phyloP scores from a whole-genome alignment of 2,797 vertebrate genomes.

The Eulemur coronatus region DNA sequence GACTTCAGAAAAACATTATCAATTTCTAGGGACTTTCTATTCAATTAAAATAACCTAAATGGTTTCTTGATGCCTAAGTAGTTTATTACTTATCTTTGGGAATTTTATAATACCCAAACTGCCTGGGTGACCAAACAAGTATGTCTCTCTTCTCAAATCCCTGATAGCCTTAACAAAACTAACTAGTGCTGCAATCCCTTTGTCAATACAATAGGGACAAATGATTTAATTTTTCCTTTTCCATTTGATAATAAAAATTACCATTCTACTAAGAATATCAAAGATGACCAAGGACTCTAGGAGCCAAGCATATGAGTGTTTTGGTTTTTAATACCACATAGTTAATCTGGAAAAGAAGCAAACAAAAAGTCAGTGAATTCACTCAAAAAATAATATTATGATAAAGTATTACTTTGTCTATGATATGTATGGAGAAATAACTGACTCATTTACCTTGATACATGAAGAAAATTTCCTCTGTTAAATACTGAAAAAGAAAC shows the following conservation, averaged over 20 bases:
- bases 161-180: not conserved
- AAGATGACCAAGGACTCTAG: not conserved
- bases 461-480: not conserved
- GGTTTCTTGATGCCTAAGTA: not conserved
- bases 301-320: not conserved
- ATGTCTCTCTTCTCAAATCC: not conserved
- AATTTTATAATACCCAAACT: not conserved
- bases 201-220: not conserved
- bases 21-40: not conserved
- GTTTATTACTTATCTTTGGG: not conserved
- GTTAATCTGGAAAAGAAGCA: not conserved
- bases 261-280: not conserved
- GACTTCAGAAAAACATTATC: not conserved
- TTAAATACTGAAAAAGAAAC: constrained; percentile 13
- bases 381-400: not conserved
- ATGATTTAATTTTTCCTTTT: not conserved
- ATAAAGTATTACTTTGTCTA: not conserved
- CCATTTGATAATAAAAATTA: not conserved
- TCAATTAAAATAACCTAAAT: not conserved
- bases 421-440: not conserved
- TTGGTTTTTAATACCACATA: not conserved
- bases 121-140: not conserved
- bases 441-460: not conserved
- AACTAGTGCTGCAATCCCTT: not conserved
- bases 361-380: not conserved